Percentiles rank a stretch among this genome's conserved stretches.
Conservation (phyloP, 2,888 invertebrate species). For the Galerucella calmariensis region DNA sequence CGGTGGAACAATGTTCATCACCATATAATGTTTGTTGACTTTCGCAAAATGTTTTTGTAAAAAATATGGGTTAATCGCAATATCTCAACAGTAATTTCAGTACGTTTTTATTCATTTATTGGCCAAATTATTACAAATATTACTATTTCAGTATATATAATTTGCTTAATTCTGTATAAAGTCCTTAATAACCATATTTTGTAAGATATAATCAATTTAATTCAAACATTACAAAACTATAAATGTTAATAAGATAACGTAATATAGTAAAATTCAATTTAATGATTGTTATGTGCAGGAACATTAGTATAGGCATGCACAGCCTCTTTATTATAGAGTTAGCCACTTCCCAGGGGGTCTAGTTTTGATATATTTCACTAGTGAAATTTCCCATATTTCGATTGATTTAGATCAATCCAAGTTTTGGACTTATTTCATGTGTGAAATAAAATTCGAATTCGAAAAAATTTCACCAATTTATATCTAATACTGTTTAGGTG, state of each 20-base stretch:
- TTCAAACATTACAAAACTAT: background rate
- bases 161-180: background rate
- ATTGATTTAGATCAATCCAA: too few relatives aligned
- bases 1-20: too few relatives aligned
- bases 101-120: background rate
- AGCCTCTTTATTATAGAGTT: too few relatives aligned
- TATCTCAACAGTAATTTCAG: background rate
- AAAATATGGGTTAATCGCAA: background rate
- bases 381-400: too few relatives aligned
- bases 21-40: background rate
- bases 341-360: too few relatives aligned
- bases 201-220: background rate
- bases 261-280: slow-evolving; percentile 3
- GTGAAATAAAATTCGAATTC: too few relatives aligned
- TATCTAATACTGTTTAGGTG: too few relatives aligned
- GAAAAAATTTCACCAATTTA: too few relatives aligned
- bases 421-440: too few relatives aligned
- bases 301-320: too few relatives aligned
- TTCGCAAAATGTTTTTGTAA: background rate
- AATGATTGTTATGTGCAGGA: background rate
- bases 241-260: background rate
- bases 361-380: too few relatives aligned
- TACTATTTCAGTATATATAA: background rate
- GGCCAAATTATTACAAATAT: background rate
- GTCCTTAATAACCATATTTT: background rate